Evolutionary conservation across 2,113 vertebrate species (phyloP).

Genomic region (Aspidoscelis tigris): DNA sequence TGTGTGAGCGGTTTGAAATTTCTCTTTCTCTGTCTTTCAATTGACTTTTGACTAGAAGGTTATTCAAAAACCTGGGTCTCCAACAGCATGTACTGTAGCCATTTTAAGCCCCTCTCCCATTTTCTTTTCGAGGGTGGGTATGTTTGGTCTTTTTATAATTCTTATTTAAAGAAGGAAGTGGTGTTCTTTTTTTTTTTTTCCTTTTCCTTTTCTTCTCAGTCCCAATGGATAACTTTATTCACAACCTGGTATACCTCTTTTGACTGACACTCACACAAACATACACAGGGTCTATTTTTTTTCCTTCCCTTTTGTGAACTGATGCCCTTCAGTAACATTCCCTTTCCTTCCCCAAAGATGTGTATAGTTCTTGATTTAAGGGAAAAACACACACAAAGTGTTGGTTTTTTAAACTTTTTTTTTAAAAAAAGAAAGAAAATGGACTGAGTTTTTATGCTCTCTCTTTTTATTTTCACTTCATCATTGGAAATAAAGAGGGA

Average conservation of each 20-base stretch:
- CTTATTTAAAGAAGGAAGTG: conserved; percentile 56
- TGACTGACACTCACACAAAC: conserved; percentile 63
- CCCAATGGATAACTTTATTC: conserved; percentile 82
- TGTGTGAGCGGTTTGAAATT: conserved; percentile 76
- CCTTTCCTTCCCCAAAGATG: conserved; percentile 89
- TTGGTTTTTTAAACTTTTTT: conserved; percentile 64
- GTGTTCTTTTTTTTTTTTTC: too few relatives aligned
- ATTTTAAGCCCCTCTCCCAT: neutral
- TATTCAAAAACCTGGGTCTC: conserved; percentile 78
- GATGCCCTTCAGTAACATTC: conserved; percentile 84
- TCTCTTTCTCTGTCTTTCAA: conserved; percentile 62
- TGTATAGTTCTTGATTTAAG: conserved; percentile 90
- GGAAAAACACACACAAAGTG: conserved; percentile 62
- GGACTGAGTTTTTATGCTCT: neutral
- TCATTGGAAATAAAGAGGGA: conserved; percentile 68
- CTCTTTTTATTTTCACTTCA: conserved; percentile 35
- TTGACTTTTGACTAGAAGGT: conserved; percentile 77
- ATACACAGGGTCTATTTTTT: too few relatives aligned
- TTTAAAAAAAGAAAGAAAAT: conserved; percentile 6
- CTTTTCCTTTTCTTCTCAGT: conserved; percentile 68
- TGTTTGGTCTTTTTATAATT: conserved; percentile 61
- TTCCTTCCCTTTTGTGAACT: conserved; percentile 67
- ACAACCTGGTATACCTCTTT: conserved; percentile 99
- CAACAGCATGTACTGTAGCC: conserved; percentile 78
- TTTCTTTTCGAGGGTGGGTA: conserved; percentile 9